Evolutionary conservation across 2,113 vertebrate species (phyloP).

Genomic region (Pteropus alecto): DNA sequence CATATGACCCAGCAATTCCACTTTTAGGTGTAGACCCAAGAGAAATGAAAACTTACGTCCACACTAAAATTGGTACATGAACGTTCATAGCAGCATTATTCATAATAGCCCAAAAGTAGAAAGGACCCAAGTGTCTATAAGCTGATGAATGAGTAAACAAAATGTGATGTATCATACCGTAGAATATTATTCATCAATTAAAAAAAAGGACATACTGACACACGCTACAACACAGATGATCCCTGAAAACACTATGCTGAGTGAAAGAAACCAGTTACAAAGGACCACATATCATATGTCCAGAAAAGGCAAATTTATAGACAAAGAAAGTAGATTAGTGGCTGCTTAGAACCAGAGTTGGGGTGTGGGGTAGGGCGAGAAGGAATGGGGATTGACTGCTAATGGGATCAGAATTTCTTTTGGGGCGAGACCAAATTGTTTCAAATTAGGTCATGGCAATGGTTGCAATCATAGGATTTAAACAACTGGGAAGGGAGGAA

Average conservation of each 20-base stretch:
- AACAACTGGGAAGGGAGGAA: not conserved
- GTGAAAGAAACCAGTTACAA: not conserved
- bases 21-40: not conserved
- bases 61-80: not conserved
- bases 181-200: not conserved
- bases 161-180: not conserved
- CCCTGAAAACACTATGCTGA: not conserved
- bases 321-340: not conserved
- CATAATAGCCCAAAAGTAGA: not conserved
- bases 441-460: not conserved
- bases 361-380: not conserved
- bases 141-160: not conserved
- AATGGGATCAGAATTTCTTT: not conserved
- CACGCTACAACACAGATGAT: not conserved
- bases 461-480: not conserved
- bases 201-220: not conserved
- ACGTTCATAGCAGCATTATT: not conserved
- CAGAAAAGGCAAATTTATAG: not conserved
- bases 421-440: not conserved
- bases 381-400: not conserved
- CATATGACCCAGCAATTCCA: not conserved
- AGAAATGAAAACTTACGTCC: not conserved
- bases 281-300: not conserved
- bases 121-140: not conserved
- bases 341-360: not conserved